Evolutionary conservation across 92 coral and sea anemone genomes (phyloP), one percentile per base, ranked within the genome.

Genomic region (Palythoa grandiflora): DNA sequence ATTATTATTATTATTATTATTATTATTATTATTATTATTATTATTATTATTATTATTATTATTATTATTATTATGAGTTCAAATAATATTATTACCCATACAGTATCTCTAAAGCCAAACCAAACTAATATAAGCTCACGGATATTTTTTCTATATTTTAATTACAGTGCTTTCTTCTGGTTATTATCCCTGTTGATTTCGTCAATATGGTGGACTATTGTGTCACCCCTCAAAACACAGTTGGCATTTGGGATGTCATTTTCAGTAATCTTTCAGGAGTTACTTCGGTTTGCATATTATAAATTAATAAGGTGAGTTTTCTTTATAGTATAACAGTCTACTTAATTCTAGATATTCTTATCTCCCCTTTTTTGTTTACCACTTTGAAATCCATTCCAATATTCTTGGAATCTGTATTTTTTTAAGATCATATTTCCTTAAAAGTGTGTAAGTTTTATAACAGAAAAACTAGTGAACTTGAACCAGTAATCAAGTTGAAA

Each of bases 171-270:
- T 20, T 97, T 97, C 77, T 97, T 97, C 89, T 97, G 99, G 99
- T 87, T 97, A 17, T 72, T 97, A 1, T 97, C 99, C 0, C 80
- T 97, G 52, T 89, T 97, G 59, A 83, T 97, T n/a, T 97, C 99
- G 0, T 97, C 99, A 47, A 95, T 97, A 81, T 97, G 96, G 99
- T 97, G 99, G 99, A 95, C 93, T 50, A 94, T 97, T 38, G 99
- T 95, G 53, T 97, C 99, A 20, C 98, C 99, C 19, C 91, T 97
- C 9, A 97, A 94, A 83, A 93, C 88, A 7, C 87, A 97, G 51
- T 78, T 97, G 72, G 98, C 98, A 38, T 97, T 97, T 90, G 99
- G 98, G 14, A 93, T 94, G 35, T 55, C 97, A 28, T 97, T 97
- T 85, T 97, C 99, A 1, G 99, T 97, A 3, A 59, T 97, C 16